These are phyloP conservation scores for Crotophaga sulcirostris DNA, from an alignment of 2,113 vertebrate species.

Conservation along the genomic window DNA sequence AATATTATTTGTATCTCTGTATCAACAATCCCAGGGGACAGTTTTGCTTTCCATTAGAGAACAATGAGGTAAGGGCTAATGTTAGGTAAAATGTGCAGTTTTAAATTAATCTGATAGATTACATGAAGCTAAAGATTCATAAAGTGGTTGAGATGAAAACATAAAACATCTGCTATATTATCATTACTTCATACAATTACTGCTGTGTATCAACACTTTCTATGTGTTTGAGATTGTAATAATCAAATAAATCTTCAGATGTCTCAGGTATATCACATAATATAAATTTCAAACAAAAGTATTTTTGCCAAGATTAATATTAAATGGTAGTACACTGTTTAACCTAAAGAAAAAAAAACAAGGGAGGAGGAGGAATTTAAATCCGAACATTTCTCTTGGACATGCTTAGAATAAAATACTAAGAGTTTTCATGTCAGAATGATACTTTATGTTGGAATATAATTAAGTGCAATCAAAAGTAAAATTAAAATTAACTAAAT, in stretches of 20 bases:
- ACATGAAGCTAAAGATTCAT: not conserved
- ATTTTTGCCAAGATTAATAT: not conserved
- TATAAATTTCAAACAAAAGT: not conserved
- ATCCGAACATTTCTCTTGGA: not conserved
- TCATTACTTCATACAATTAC: not conserved
- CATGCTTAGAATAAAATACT: not conserved
- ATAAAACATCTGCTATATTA: not conserved
- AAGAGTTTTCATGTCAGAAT: not conserved
- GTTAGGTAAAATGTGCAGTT: not conserved
- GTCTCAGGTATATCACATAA: not conserved
- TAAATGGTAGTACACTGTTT: not conserved
- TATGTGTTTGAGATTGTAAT: not conserved
- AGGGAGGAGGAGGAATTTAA: not conserved
- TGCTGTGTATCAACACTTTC: not conserved
- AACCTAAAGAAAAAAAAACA: not conserved
- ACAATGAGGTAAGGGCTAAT: not conserved
- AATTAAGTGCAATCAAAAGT: not conserved
- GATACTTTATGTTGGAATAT: not conserved
- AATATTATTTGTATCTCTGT: not conserved
- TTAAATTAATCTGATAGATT: not conserved
- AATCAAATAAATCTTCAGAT: not conserved
- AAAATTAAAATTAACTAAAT: not conserved
- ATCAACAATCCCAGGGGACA: too few relatives aligned
- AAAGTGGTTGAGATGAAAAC: not conserved
- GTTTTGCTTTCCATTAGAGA: not conserved